A percentile compares a stretch with the other conserved stretches of the same genome.
These are phyloP conservation scores for Trichosurus vulpecula DNA, from an alignment of 2,797 vertebrate species.

Conservation along the genomic window DNA sequence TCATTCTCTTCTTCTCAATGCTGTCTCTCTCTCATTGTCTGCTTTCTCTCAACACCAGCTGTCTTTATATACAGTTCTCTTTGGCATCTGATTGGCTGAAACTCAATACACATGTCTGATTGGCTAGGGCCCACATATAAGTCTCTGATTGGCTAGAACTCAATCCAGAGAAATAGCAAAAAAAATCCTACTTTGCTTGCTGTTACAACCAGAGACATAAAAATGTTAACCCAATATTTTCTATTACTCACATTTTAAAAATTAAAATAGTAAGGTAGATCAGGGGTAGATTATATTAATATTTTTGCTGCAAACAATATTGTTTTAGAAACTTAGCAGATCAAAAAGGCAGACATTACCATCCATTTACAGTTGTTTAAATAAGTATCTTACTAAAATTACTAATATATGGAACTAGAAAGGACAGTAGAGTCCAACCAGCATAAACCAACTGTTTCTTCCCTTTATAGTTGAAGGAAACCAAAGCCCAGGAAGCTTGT, in stretches of 20 bases:
- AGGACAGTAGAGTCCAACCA: neutral
- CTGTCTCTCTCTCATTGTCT: too few species aligned
- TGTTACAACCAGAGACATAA: neutral
- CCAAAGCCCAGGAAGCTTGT: neutral
- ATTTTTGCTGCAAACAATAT: neutral
- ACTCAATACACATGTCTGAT: too few species aligned
- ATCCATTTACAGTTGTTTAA: neutral
- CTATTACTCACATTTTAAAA: slow-evolving; percentile 27
- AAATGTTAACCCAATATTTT: slow-evolving; percentile 2
- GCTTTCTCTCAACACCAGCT: too few species aligned
- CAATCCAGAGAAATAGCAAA: too few species aligned
- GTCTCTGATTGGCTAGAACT: too few species aligned
- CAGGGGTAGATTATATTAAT: neutral
- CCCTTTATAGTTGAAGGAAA: neutral
- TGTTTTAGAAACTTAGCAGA: neutral
- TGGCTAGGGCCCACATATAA: too few species aligned
- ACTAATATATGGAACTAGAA: neutral
- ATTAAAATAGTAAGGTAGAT: neutral
- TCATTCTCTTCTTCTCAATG: too few species aligned
- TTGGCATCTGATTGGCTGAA: too few species aligned
- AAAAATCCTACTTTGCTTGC: too few species aligned
- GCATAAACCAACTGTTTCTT: neutral
- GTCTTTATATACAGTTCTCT: too few species aligned
- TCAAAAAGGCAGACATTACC: neutral
- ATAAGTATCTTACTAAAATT: neutral